A percentile compares a stretch with the other conserved stretches of the same genome.
These are phyloP conservation scores for Plagodis pulveraria DNA, from an alignment of 2,888 invertebrate genomes.

Conservation along the genomic window DNA sequence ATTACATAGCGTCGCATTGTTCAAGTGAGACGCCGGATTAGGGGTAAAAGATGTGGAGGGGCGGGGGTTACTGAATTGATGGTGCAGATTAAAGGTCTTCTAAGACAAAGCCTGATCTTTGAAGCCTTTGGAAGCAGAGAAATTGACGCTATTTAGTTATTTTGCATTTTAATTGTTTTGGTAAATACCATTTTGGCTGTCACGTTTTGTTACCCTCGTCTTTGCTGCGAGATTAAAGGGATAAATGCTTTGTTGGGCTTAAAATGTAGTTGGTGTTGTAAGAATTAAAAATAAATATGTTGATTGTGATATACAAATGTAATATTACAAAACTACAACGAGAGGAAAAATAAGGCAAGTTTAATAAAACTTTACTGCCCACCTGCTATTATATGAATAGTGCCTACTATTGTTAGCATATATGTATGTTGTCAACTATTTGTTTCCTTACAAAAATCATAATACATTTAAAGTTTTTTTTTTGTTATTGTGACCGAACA, in stretches of 20 bases:
- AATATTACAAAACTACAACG: too few relatives aligned
- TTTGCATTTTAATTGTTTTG: slow-evolving; percentile 43
- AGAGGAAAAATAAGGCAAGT: too few relatives aligned
- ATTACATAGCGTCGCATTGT: slow-evolving; percentile 30
- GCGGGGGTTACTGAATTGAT: slow-evolving; percentile 43
- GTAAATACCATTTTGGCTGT: slow-evolving; percentile 38
- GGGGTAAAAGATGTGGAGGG: slow-evolving; percentile 19
- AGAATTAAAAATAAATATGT: slow-evolving; percentile 8
- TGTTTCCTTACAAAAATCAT: too few relatives aligned
- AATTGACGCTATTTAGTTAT: slow-evolving; percentile 42
- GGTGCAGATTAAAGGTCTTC: slow-evolving; percentile 51
- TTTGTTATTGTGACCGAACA: too few relatives aligned
- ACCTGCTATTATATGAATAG: too few relatives aligned
- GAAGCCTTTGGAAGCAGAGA: slow-evolving; percentile 40
- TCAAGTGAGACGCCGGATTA: slow-evolving; percentile 34
- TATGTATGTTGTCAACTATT: too few relatives aligned
- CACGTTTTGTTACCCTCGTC: slow-evolving; percentile 40
- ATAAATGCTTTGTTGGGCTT: slow-evolving; percentile 32
- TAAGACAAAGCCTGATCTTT: slow-evolving; percentile 40
- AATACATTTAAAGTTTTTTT: too few relatives aligned
- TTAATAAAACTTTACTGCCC: too few relatives aligned
- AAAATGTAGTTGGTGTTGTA: slow-evolving; percentile 27
- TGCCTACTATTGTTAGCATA: too few relatives aligned
- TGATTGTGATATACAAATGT: not conserved
- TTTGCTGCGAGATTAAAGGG: slow-evolving; percentile 36